phyloP scores from a whole-genome alignment of 2,113 vertebrate species.

The Alouatta palliata region DNA sequence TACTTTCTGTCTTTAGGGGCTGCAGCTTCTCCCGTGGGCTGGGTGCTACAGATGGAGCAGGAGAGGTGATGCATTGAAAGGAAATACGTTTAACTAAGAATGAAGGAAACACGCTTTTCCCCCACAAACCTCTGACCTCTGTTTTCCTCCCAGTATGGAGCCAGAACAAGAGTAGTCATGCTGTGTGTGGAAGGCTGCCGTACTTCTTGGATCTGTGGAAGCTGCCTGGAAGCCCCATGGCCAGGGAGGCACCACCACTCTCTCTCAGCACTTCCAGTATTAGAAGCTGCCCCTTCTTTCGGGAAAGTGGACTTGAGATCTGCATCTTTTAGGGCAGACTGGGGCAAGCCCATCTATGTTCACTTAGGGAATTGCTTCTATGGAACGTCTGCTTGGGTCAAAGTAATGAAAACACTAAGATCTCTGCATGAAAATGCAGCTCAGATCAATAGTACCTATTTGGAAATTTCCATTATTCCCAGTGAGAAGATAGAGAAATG shows the following conservation, averaged over 20 bases:
- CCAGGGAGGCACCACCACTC: not conserved
- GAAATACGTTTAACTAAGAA: constrained; percentile 50
- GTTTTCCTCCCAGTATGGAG: constrained; percentile 7
- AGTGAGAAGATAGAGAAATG: not conserved
- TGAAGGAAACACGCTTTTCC: not conserved
- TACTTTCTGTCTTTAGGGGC: not conserved
- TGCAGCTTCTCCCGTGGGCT: not conserved
- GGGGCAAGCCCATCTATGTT: not conserved
- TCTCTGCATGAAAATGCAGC: not conserved
- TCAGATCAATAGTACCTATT: not conserved
- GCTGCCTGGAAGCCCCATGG: not conserved
- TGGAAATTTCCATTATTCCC: not conserved
- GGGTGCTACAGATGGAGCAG: not conserved
- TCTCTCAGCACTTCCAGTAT: not conserved
- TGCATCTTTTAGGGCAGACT: rapidly evolving
- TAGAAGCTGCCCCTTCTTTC: not conserved
- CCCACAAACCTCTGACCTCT: constrained; percentile 41
- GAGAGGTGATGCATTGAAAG: constrained; percentile 50
- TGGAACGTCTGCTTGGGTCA: not conserved
- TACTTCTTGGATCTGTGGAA: not conserved
- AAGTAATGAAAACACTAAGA: not conserved
- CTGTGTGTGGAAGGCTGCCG: not conserved
- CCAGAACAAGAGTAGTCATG: not conserved
- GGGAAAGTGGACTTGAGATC: not conserved
- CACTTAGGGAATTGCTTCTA: not conserved